Percentiles rank a stretch among this genome's conserved stretches.
phyloP scores from a whole-genome alignment of 2,888 invertebrate genomes.

The Macrosoma leucophasiata region DNA sequence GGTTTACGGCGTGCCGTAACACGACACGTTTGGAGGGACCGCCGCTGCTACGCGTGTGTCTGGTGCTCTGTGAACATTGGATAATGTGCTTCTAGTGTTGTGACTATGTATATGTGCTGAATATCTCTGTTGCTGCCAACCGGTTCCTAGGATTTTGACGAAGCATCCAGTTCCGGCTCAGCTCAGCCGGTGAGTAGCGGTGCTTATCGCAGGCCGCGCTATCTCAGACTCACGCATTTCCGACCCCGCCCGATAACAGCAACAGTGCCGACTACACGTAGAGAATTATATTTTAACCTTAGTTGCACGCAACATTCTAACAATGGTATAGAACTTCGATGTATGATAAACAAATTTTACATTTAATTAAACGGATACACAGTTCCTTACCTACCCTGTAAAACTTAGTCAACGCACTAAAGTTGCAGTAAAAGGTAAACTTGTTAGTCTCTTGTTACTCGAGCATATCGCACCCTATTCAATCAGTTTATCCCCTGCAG shows the following conservation, averaged over 20 bases:
- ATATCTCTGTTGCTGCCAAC: slow-evolving; percentile 44
- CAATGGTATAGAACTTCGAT: too few relatives aligned
- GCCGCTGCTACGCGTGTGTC: slow-evolving; percentile 65
- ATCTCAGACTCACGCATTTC: slow-evolving; percentile 74
- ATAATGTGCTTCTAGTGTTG: slow-evolving; percentile 68
- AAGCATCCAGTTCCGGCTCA: slow-evolving; percentile 70
- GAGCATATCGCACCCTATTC: too few relatives aligned
- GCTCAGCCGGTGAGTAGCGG: slow-evolving; percentile 73
- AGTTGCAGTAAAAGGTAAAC: too few relatives aligned
- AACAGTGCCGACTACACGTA: slow-evolving; percentile 36
- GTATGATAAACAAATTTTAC: too few relatives aligned
- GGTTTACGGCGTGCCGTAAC: slow-evolving; percentile 75
- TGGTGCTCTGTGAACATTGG: slow-evolving; percentile 66
- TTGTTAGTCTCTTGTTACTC: too few relatives aligned
- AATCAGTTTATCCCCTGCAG: too few relatives aligned
- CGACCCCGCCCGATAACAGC: slow-evolving; percentile 73
- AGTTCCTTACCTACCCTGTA: too few relatives aligned
- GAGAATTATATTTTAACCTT: too few relatives aligned
- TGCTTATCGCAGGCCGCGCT: slow-evolving; percentile 70
- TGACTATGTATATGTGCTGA: slow-evolving; percentile 68
- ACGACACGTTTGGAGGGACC: slow-evolving; percentile 76
- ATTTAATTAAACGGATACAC: too few relatives aligned
- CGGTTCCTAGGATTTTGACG: slow-evolving; percentile 59
- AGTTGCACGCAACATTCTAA: too few relatives aligned
- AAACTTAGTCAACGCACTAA: too few relatives aligned